Base-by-base conservation (phyloP, 2,888 invertebrate species). In the Nemapogon koenigi region DNA sequence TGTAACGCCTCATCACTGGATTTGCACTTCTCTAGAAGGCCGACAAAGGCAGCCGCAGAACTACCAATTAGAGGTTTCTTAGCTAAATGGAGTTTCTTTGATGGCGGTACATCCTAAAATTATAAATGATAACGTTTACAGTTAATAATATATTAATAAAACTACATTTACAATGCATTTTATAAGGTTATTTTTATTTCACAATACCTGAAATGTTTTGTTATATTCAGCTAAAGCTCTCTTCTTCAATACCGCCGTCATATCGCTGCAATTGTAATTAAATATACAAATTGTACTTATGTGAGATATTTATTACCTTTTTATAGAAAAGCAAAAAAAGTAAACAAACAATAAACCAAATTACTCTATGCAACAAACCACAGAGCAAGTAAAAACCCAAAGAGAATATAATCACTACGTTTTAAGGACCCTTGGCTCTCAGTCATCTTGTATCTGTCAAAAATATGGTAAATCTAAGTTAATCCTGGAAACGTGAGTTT, bases 1-100 rank as follows among this genome's bases (percentile, higher is more conserved):
- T 87, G 86, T 18, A 90, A 57, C 2, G 88, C 86, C 55, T 90
- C 89, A 55, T 88, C 87, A 49, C 87, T 87, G 15, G 81, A 84
- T 57, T 87, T 87, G 51, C 86, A 85, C 58, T 87, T 86, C 54
- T 90, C 89, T 35, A 91, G 66, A 26, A 88, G 80, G 27, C 87
- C 88, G 4, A 89, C 82, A 50, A 88, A 86, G 3, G 87, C 85
- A 39, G 87, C 78, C 2, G 87, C 84, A 2, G 88, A 86, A 53
- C 83, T 84, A 10, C 84, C 84, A 33, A 81, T 78, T n/a, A 82
- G 59, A 8, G 84, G 81, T 52, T 84, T 87, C 53, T 84, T 87
- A n/a, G 82, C 82, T 15, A 90, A 70, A 44, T 86, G 82, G 15
- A 90, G 65, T 53, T 85, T 86, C 53, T 90, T 89, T 1, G 73